phyloP scores from a whole-genome alignment of 1,140 invertebrate species.

The Meloidogyne exigua region DNA sequence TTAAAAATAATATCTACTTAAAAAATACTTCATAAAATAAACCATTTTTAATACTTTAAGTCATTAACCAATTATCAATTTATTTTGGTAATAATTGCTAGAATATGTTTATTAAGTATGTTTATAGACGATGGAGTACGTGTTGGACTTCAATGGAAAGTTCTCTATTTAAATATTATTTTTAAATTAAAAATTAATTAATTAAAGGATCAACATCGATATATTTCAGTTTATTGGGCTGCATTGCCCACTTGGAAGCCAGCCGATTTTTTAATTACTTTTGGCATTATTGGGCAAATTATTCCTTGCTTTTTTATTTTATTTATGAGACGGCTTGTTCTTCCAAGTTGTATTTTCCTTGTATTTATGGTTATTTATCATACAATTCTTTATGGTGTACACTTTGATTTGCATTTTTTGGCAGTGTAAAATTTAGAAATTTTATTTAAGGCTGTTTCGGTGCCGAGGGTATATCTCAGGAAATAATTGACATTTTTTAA shows the following conservation, averaged over 20 bases:
- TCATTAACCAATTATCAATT: neutral
- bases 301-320: neutral
- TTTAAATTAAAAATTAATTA: neutral
- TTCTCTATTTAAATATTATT: neutral
- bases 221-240: constrained; percentile 4
- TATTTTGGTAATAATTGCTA: neutral
- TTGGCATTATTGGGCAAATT: constrained; percentile 2
- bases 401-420: neutral
- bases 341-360: neutral
- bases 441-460: neutral
- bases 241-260: neutral
- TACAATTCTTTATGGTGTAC: neutral
- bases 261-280: neutral
- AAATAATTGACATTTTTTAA: too few species aligned
- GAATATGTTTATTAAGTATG: neutral
- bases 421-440: neutral
- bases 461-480: too few species aligned
- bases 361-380: constrained; percentile 15
- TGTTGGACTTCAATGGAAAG: neutral
- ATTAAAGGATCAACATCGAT: constrained; percentile 14
- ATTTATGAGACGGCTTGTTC: neutral
- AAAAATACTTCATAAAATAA: too few species aligned
- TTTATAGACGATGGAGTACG: constrained; percentile 10
- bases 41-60: neutral
- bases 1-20: too few species aligned